Base-by-base conservation (phyloP, 2,113 vertebrate species). In the Corythaeola cristata region DNA sequence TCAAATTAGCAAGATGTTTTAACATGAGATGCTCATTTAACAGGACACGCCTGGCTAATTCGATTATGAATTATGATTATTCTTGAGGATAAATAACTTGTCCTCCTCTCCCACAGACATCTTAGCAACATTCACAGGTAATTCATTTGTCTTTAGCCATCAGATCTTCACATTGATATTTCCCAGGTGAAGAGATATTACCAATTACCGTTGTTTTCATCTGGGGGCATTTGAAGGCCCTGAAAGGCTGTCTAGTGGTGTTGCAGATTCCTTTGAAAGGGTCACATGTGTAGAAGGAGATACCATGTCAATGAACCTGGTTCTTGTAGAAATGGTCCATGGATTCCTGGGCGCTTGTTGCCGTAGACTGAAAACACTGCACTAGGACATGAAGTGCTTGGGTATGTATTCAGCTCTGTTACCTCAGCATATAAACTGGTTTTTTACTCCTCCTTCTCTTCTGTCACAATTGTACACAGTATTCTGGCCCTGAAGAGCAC, bases 221-320 rank as follows among this genome's bases (percentile, higher is more conserved):
- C 63, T 85, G 49, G 17, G 20, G 33, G 3, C 20, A 44, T 79
- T 60, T 37, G 35, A 79, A 76, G 26, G 35, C 21, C 27, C n/a
- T 3, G 2, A 10, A 68, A 69, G 41, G n/a, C n/a, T 82, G 41
- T 32, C 24, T 67, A 12, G 47, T 22, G 32, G 8, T 67, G 22
- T 14, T 67, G 69, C 37, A 68, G 21, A 32, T 76, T 64, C 56
- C 44, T 91, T 80, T 56, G 75, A 7, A 68, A 83, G 60, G 26
- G 18, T 49, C 1, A 1, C 8, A 18, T 0, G 0, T 18, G 20
- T 75, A n/a, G n/a, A 92, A 72, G 53, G 62, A 1, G 2, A 15
- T 55, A 20, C 9, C 3, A 0, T 45, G 41, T 59, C n/a, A 30
- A 3, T 55, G 37, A 45, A 47, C 32, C 58, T 8, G 3, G 17